Base-by-base conservation (phyloP, 2,888 invertebrate species). In the Nemotelus nigrinus region DNA sequence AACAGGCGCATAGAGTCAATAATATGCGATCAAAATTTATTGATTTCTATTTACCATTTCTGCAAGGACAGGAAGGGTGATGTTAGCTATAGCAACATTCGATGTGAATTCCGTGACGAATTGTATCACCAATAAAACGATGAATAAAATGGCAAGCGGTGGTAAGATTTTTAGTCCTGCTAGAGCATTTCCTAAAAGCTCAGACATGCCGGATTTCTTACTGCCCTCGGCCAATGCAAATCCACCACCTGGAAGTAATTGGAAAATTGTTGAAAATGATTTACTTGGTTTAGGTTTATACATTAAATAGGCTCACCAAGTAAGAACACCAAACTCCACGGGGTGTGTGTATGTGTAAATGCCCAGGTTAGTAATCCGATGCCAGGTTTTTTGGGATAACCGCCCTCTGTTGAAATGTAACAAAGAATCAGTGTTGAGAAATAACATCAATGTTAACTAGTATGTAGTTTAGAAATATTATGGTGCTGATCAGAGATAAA, bases 141-240 rank as follows among this genome's bases (percentile, higher is more conserved):
- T 90, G 25, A 94, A 85, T 78, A 95, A 88, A 77, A 95, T 92
- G 50, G 92, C 68, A 90, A 85, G 64, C 89, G 86, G 5, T 89
- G 88, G n/a, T 92, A 88, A 0, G 88, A 89, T 88, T 1, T 89
- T 85, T 1, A 95, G 88, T 0, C 90, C 91, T 5, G 88, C 87
- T n/a, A 96, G 87, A 1, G 92, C 90, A 0, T 89, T 84, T 0
- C 95, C 96, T 70, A 96, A 89, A 88, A 93, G 90, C 44, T 87
- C 84, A 0, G 95, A 94, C 82, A 96, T 90, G 0, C 93, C 93
- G 0, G 94, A 94, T 3, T 88, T 91, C 81, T 93, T 93, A 81
- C 93, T 93, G 75, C 94, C 96, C 81, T 94, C 93, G 0, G 96
- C 96, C 76, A 97, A 88, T 0, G 96, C 95, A 87, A 96, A 96